Evolutionary conservation across 2,888 invertebrate species (phyloP), one percentile per base, ranked within the genome.

Genomic region (Epirrita christyi): DNA sequence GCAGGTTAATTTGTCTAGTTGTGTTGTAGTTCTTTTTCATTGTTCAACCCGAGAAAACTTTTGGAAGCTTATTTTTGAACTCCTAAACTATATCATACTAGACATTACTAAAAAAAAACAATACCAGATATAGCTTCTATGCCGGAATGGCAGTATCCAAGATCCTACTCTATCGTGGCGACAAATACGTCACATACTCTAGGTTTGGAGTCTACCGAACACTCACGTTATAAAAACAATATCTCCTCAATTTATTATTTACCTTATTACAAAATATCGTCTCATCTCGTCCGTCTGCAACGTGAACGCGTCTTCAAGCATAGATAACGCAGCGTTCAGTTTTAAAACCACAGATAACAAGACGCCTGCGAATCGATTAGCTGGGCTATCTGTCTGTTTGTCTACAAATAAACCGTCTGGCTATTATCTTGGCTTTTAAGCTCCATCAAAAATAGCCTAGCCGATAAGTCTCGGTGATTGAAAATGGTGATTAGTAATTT

Each of bases 301-400:
- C 64, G 80, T 43, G 55, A 64, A 73, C 76, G 64, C 61, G 43
- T 67, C 11, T 7, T 8, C 54, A 76, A 75, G 74, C 72, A 60
- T 48, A 71, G 83, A 86, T 86, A 85, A 80, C 75, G 59, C 63
- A 64, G 75, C 80, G 75, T 81, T 82, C 80, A 80, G 77, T 82
- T 84, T 83, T 83, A 86, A 85, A 84, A 73, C 75, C 68, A 61
- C 69, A 75, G 81, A 82, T 81, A 83, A 77, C 72, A 52, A 59
- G 70, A 60, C 70, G 77, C 69, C 80, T 71, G 80, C 79, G 72
- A 78, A 85, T 83, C 85, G 85, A 86, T 86, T 86, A 85, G 67
- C 58, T 52, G 62, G 70, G 70, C 73, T 71, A 76, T 78, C 73
- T 64, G 75, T 78, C 70, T 75, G 77, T 72, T 66, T 71, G 68